These are phyloP conservation scores for Drosophila anomalata DNA, from an alignment of 2,888 invertebrate genomes.

Conservation along the genomic window DNA sequence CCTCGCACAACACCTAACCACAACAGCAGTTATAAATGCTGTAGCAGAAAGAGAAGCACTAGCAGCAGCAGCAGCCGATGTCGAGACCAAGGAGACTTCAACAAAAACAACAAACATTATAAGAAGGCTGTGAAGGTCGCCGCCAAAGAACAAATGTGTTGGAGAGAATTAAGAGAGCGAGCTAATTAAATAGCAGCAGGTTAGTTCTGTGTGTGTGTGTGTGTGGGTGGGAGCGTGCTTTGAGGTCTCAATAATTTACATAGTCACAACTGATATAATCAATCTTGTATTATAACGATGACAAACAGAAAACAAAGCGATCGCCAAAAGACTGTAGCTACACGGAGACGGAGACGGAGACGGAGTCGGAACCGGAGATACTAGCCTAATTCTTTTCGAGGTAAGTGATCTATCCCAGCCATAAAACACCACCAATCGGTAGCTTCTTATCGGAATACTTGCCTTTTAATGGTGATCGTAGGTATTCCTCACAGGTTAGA, in stretches of 20 bases:
- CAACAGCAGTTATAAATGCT: not conserved
- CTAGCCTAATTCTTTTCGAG: not conserved
- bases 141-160: constrained; percentile 11
- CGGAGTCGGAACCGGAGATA: not conserved
- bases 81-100: constrained; percentile 1
- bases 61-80: constrained; percentile 13
- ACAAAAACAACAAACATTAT: constrained; percentile 10
- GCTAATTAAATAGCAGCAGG: constrained; percentile 18
- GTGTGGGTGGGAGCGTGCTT: constrained; percentile 26
- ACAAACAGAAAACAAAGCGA: constrained; percentile 8
- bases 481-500: too few relatives aligned
- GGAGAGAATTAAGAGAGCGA: constrained; percentile 16
- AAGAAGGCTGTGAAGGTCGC: constrained; percentile 31
- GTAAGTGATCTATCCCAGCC: not conserved
- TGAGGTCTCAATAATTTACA: constrained; percentile 17
- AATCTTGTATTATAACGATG: constrained; percentile 19
- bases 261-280: constrained; percentile 36
- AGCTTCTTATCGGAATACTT: not conserved
- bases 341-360: constrained; percentile 13
- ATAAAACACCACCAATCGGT: not conserved
- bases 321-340: not conserved
- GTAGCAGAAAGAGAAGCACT: not conserved
- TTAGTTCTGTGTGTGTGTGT: constrained; percentile 22
- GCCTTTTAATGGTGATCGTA: not conserved
- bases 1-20: not conserved